phyloP scores from a whole-genome alignment of 2,113 vertebrate genomes.

The Choloepus hoffmanni region DNA sequence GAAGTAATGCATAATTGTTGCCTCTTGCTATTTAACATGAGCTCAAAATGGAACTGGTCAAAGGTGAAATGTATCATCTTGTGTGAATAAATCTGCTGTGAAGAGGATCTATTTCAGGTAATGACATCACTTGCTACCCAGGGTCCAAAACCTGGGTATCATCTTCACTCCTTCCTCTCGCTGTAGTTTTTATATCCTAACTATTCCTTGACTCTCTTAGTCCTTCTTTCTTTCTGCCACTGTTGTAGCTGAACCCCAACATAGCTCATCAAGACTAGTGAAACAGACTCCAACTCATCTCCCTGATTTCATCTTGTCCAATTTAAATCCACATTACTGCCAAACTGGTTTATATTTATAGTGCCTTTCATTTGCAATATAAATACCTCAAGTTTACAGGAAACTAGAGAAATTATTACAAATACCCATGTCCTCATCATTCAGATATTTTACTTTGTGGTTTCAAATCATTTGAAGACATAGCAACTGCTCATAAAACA shows the following conservation, averaged over 20 bases:
- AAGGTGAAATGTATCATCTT: not conserved
- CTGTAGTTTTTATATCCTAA: not conserved
- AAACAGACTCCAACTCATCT: not conserved
- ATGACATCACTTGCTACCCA: not conserved
- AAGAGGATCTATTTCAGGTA: not conserved
- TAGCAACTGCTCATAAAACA: not conserved
- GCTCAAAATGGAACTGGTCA: not conserved
- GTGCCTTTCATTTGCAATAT: not conserved
- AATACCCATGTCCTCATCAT: not conserved
- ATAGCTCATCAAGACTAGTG: not conserved
- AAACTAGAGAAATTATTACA: not conserved
- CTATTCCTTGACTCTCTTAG: not conserved
- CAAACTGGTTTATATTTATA: not conserved
- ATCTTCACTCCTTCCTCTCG: not conserved
- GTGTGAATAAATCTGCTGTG: not conserved
- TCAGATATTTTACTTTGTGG: not conserved
- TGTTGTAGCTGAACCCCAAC: not conserved
- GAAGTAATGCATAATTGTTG: not conserved
- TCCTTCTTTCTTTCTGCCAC: not conserved
- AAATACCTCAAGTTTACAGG: not conserved
- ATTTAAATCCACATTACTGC: not conserved
- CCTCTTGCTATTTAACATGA: not conserved
- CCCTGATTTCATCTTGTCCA: not conserved
- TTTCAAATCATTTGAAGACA: not conserved
- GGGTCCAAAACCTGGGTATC: rapidly evolving